Evolutionary conservation across 1,140 invertebrate species (phyloP).

Genomic region (Antheraea pernyi): DNA sequence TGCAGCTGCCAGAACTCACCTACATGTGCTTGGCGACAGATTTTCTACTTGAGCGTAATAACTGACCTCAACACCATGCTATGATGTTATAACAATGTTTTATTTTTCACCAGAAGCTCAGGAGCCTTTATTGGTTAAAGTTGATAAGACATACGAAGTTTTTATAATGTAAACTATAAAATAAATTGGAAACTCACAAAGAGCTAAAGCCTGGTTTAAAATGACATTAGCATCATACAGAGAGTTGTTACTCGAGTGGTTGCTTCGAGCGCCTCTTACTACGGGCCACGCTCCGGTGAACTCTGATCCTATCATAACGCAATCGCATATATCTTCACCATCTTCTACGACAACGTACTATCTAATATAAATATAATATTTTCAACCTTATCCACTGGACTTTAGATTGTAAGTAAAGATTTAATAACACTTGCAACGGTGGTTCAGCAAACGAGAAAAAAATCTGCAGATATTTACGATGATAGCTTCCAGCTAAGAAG

Average conservation of each 20-base stretch:
- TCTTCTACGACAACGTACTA: conserved; percentile 37
- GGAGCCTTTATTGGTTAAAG: background rate
- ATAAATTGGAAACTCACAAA: conserved; percentile 31
- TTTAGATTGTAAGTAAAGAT: background rate
- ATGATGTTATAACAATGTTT: no score
- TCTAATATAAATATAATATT: conserved; percentile 13
- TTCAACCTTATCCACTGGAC: conserved; percentile 33
- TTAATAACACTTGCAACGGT: background rate
- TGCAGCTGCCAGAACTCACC: no score
- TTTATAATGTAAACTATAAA: background rate
- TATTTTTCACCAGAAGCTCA: no score
- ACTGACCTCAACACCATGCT: no score
- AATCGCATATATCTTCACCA: conserved; percentile 56
- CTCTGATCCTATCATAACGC: conserved; percentile 77
- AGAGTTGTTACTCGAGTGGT: conserved; percentile 40
- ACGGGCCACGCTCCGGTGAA: conserved; percentile 57
- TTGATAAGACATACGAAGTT: background rate
- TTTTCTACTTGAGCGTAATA: no score
- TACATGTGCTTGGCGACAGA: no score
- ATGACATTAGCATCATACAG: conserved; percentile 54
- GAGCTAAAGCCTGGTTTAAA: conserved; percentile 43
- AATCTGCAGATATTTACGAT: conserved; percentile 73
- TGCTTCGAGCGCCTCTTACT: conserved; percentile 33
- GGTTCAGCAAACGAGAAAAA: conserved; percentile 16
- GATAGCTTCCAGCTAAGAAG: conserved; percentile 69